phyloP scores from a whole-genome alignment of 2,888 invertebrate genomes.

The Acronicta alni region DNA sequence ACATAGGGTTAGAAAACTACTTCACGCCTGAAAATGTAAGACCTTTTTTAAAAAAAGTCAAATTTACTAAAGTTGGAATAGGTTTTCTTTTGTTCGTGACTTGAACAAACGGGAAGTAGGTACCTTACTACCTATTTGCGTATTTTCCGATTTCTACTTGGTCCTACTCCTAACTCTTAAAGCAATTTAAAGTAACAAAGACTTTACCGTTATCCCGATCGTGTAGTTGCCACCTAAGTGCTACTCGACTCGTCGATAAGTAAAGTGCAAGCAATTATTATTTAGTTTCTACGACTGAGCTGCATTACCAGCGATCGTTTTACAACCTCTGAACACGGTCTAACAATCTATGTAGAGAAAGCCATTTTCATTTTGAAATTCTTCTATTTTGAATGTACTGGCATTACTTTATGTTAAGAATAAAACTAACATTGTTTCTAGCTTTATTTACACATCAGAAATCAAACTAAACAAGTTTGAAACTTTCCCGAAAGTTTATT shows the following conservation, averaged over 20 bases:
- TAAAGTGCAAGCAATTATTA: slow-evolving; percentile 60
- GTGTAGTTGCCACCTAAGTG: slow-evolving; percentile 49
- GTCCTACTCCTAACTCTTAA: slow-evolving; percentile 22
- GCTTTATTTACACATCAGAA: slow-evolving; percentile 24
- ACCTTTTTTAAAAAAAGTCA: too few relatives aligned
- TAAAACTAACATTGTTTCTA: slow-evolving; percentile 39
- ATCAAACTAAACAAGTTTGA: slow-evolving; percentile 37
- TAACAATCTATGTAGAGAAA: slow-evolving; percentile 61
- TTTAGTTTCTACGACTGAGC: slow-evolving; percentile 35
- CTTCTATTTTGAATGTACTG: slow-evolving; percentile 56
- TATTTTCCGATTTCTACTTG: too few relatives aligned
- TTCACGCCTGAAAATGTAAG: too few relatives aligned
- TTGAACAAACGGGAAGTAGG: too few relatives aligned
- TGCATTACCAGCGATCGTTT: slow-evolving; percentile 54
- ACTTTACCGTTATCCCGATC: slow-evolving; percentile 40
- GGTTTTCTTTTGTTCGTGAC: too few relatives aligned
- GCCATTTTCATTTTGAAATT: slow-evolving; percentile 57
- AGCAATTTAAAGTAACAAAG: slow-evolving; percentile 49
- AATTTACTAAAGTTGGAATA: too few relatives aligned
- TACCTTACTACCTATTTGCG: too few relatives aligned
- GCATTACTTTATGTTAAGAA: slow-evolving; percentile 51
- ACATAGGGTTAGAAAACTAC: too few relatives aligned
- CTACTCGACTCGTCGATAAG: slow-evolving; percentile 50
- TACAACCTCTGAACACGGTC: slow-evolving; percentile 64
- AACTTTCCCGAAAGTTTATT: slow-evolving; percentile 72